Conservation (phyloP, 2,888 invertebrate genomes). For the Boloria euphrosyne region DNA sequence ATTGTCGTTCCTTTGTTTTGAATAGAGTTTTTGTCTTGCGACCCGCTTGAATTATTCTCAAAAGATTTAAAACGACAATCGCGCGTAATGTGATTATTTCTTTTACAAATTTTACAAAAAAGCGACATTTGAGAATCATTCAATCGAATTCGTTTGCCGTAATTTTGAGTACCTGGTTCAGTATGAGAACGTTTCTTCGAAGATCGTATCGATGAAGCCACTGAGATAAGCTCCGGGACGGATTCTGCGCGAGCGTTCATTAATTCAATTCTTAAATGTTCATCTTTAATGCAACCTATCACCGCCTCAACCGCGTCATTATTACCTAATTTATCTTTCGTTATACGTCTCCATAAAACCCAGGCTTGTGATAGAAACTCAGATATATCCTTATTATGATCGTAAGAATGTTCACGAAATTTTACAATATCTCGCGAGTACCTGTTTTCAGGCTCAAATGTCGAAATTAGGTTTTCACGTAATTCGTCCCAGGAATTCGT, state of each 20-base stretch:
- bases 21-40: too few relatives aligned
- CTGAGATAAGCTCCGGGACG: slow-evolving; percentile 31
- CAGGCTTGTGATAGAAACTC: slow-evolving; percentile 47
- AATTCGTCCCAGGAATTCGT: slow-evolving; percentile 45
- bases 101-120: background rate
- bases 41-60: too few relatives aligned
- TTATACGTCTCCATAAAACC: slow-evolving; percentile 46
- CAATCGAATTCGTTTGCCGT: too few relatives aligned
- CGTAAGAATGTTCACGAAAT: slow-evolving; percentile 46
- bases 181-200: too few relatives aligned
- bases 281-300: slow-evolving; percentile 45
- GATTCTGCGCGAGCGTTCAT: slow-evolving; percentile 28
- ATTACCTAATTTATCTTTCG: slow-evolving; percentile 41
- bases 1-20: too few relatives aligned
- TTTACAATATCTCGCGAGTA: slow-evolving; percentile 46
- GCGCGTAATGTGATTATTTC: too few relatives aligned
- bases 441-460: slow-evolving; percentile 47
- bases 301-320: slow-evolving; percentile 29
- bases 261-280: slow-evolving; percentile 40
- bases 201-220: slow-evolving; percentile 13
- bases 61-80: too few relatives aligned
- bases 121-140: too few relatives aligned
- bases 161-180: too few relatives aligned
- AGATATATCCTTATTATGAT: slow-evolving; percentile 42
- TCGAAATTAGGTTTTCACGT: slow-evolving; percentile 30